These are phyloP conservation scores for Aphis craccivora DNA, from an alignment of 1,140 invertebrate species.

Conservation along the genomic window DNA sequence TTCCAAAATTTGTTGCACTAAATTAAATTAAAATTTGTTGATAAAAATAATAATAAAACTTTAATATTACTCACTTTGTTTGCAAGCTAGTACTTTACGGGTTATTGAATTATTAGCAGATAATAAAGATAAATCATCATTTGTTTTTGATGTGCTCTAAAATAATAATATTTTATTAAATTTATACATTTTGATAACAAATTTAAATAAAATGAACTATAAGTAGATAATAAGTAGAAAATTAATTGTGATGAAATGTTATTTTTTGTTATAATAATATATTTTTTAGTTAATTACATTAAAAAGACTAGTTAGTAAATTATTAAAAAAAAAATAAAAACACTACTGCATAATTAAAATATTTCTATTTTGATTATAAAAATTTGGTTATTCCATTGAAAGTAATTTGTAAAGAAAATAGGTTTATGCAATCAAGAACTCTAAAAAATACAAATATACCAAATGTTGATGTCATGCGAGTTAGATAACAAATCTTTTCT, in stretches of 20 bases:
- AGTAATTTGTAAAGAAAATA: neutral
- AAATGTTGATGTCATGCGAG: neutral
- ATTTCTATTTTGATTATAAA: neutral
- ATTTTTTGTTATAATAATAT: neutral
- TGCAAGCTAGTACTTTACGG: slow-evolving; percentile 52
- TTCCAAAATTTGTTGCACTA: slow-evolving; percentile 74
- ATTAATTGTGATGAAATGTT: neutral
- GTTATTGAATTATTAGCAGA: neutral
- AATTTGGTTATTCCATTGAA: neutral
- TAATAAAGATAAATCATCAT: slow-evolving; percentile 66
- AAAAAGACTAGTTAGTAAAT: neutral
- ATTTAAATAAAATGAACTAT: neutral
- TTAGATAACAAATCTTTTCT: neutral
- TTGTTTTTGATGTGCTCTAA: slow-evolving; percentile 63
- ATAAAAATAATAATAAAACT: slow-evolving; percentile 11
- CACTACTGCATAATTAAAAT: neutral
- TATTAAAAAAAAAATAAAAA: neutral
- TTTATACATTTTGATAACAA: neutral
- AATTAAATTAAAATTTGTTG: slow-evolving; percentile 61
- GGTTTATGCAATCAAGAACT: neutral
- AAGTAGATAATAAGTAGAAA: neutral
- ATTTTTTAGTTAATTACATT: neutral
- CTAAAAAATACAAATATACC: neutral
- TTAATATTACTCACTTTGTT: slow-evolving; percentile 57
- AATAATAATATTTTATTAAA: neutral